Evolutionary conservation across 2,113 vertebrate species (phyloP).

Genomic region (Cephalopholis sonnerati): DNA sequence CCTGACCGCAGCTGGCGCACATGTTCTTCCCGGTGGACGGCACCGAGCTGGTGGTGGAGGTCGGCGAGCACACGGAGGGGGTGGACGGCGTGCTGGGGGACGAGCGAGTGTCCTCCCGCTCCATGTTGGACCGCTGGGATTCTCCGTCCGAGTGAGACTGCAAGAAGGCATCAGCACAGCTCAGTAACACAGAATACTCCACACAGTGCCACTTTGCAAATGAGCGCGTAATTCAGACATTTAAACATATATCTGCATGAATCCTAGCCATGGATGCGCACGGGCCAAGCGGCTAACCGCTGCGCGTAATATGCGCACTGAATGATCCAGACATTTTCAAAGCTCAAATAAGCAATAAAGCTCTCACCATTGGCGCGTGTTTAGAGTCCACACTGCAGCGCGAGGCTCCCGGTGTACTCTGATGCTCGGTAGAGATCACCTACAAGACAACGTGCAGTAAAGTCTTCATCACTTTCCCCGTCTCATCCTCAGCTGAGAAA

Average conservation of each 20-base stretch:
- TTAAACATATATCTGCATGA: neutral
- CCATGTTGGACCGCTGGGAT: conserved; percentile 90
- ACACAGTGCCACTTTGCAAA: neutral
- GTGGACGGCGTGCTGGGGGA: conserved; percentile 94
- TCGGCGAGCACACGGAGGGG: conserved; percentile 94
- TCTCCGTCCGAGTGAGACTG: conserved; percentile 95
- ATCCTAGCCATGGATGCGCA: neutral
- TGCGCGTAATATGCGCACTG: neutral
- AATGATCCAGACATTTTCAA: conserved; percentile 1
- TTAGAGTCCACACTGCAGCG: conserved; percentile 87
- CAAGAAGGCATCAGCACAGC: conserved; percentile 41
- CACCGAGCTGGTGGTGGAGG: conserved; percentile 90
- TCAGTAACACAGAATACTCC: conserved; percentile 30
- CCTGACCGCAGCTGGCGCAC: conserved; percentile 96
- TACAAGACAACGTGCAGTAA: conserved; percentile 84
- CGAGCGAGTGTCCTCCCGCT: conserved; percentile 94
- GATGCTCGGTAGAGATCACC: conserved; percentile 91
- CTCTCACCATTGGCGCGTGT: conserved; percentile 92
- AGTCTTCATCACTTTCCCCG: conserved; percentile 75
- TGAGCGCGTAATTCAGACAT: neutral
- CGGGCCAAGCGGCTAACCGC: neutral
- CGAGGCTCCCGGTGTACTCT: conserved; percentile 87
- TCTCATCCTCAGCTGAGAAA: conserved; percentile 70
- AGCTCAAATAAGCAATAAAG: conserved; percentile 24
- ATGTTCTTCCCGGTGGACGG: conserved; percentile 93